Base-by-base conservation (phyloP, 2,113 vertebrate species). In the Anser brachyrhynchus region DNA sequence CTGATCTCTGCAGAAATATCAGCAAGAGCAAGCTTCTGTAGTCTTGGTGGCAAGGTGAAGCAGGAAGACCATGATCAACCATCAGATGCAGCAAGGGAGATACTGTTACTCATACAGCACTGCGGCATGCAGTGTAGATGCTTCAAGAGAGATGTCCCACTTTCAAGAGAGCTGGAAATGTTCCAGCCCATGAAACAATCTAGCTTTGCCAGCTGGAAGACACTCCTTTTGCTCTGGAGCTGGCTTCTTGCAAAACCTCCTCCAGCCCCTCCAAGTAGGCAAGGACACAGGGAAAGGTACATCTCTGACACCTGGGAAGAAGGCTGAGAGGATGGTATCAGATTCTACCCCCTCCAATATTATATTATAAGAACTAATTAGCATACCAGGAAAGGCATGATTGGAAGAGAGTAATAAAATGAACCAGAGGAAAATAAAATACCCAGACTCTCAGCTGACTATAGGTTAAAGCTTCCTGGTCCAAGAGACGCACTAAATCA, bases 401-500 rank as follows among this genome's bases (percentile, higher is more conserved):
- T 20, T 20, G 26, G 57, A 93, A 91, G 71, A 44, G 16, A 62
- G 21, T 8, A 79, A 51, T 33, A 84, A 85, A 95, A 64, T 33
- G 26, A 93, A 76, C 20, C 11, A 84, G 18, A 79, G 55, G 44
- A 78, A 80, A 89, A 67, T 35, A 72, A 92, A 92, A 92, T 58
- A 58, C n/a, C 16, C 66, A 89, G 59, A 54, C 65, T 51, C 37
- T 88, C 74, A 76, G 91, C 62, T 89, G 92, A 79, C 54, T 90
- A 93, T 82, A 89, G 84, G 84, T 87, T 94, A 93, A 80, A 79
- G 44, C 46, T 76, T 95, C 81, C 74, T 79, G 41, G 81, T 89
- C 84, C 91, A 82, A 89, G 81, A 92, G 51, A 89, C 23, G 6
- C 83, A 96, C 64, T 95, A 96, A 91, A 96, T 96, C 95, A 94